A percentile compares a stretch with the other conserved stretches of the same genome.
Evolutionary conservation across 1,140 invertebrate species (phyloP).

Genomic region (Popillia japonica): DNA sequence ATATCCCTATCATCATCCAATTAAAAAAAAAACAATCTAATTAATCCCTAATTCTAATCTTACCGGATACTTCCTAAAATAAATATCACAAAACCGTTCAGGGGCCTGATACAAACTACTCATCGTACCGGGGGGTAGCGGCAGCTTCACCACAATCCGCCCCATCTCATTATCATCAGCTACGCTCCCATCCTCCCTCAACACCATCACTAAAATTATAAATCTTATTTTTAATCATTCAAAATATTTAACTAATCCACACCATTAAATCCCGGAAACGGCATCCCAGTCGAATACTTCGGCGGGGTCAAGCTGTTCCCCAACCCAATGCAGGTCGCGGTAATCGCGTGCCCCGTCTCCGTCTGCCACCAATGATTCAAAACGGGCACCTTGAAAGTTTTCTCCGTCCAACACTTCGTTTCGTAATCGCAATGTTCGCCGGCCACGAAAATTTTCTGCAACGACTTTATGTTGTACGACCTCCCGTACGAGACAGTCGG

Average conservation of each 20-base stretch:
- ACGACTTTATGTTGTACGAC: conserved; percentile 75
- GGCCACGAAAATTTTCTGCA: conserved; percentile 86
- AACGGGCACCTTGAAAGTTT: conserved; percentile 82
- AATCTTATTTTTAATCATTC: background rate
- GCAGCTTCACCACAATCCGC: conserved; percentile 83
- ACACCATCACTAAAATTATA: conserved; percentile 29
- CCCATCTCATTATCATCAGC: conserved; percentile 78
- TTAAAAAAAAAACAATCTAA: too few relatives aligned
- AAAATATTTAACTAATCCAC: conserved; percentile 44
- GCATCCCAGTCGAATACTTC: conserved; percentile 75
- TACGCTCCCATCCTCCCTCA: conserved; percentile 69
- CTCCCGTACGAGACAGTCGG: conserved; percentile 71
- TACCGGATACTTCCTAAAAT: conserved; percentile 84
- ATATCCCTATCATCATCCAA: conserved; percentile 75
- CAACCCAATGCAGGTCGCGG: conserved; percentile 82
- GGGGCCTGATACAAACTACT: conserved; percentile 83
- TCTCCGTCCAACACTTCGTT: conserved; percentile 86
- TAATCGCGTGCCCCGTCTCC: conserved; percentile 90
- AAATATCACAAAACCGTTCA: conserved; percentile 81
- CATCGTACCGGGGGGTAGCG: conserved; percentile 87
- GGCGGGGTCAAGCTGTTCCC: conserved; percentile 70
- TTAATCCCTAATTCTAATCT: conserved; percentile 52
- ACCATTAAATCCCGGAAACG: conserved; percentile 87
- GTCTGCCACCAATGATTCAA: conserved; percentile 98
- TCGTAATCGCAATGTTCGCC: conserved; percentile 95